Conservation (phyloP, 37 sponge, comb jelly and placozoan species). For the Chondrilla cf. caribensis region DNA sequence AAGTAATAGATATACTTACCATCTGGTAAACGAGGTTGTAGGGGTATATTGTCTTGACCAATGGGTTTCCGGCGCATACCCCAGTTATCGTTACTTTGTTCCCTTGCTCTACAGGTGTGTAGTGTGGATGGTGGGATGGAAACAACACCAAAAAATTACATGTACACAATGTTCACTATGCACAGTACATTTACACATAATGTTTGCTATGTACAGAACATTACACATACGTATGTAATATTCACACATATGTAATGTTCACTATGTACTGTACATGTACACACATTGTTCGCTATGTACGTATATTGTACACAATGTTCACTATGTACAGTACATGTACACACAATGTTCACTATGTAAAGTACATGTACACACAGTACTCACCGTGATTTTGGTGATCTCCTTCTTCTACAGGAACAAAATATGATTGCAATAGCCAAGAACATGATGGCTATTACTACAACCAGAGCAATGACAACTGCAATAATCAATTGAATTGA, state of each 20-base stretch:
- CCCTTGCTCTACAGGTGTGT: too few relatives aligned
- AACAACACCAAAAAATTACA: too few relatives aligned
- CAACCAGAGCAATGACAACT: not conserved
- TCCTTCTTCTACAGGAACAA: not conserved
- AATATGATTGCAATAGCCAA: not conserved
- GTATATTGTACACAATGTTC: too few relatives aligned
- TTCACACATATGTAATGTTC: not conserved
- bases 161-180: too few relatives aligned
- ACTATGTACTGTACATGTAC: not conserved
- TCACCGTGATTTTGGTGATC: not conserved
- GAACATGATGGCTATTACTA: not conserved
- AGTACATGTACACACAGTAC: not conserved
- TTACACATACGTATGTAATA: not conserved
- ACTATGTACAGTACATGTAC: too few relatives aligned
- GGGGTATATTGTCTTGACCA: conserved; percentile 21
- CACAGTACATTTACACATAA: too few relatives aligned
- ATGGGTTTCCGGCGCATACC: conserved; percentile 12
- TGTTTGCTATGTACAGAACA: not conserved
- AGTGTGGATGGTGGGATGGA: too few relatives aligned
- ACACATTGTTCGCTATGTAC: not conserved
- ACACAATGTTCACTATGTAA: too few relatives aligned
- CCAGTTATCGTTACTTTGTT: not conserved
- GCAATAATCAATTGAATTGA: not conserved
- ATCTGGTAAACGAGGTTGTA: not conserved
- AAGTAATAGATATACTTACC: too few relatives aligned